These are phyloP conservation scores for Trigoniulus corallinus DNA, from an alignment of 1,140 invertebrate genomes.

Conservation along the genomic window DNA sequence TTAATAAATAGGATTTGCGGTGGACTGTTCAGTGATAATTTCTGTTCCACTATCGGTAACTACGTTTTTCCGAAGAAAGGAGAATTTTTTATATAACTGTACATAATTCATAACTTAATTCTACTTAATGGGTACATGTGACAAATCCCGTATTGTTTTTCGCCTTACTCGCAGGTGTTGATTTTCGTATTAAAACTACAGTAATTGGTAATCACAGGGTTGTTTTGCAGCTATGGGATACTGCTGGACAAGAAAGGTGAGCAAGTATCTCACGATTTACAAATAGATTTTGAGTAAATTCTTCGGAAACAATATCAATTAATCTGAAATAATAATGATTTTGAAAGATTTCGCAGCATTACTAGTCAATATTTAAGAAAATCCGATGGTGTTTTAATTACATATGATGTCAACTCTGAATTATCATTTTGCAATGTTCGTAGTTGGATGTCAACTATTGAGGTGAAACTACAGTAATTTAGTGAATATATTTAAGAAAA, in stretches of 20 bases:
- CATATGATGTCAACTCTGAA: slow-evolving; percentile 39
- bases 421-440: slow-evolving; percentile 33
- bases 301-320: too few relatives aligned
- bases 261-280: not conserved
- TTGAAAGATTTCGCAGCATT: slow-evolving; percentile 33
- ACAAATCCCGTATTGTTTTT: not conserved
- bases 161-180: slow-evolving; percentile 25
- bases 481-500: not conserved
- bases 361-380: slow-evolving; percentile 43
- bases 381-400: slow-evolving; percentile 38
- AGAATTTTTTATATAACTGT: not conserved
- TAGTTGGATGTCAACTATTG: slow-evolving; percentile 34
- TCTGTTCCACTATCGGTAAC: slow-evolving; percentile 37
- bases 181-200: slow-evolving; percentile 38
- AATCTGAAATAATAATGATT: too few relatives aligned
- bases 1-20: slow-evolving; percentile 38
- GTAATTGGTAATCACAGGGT: slow-evolving; percentile 27
- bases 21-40: slow-evolving; percentile 31
- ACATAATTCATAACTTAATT: not conserved
- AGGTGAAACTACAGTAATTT: slow-evolving; percentile 19
- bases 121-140: not conserved
- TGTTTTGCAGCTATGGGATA: slow-evolving; percentile 41
- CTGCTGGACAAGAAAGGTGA: slow-evolving; percentile 28
- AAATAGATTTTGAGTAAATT: not conserved
- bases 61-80: not conserved